A percentile compares a stretch with the other conserved stretches of the same genome.
Evolutionary conservation across 2,113 vertebrate genomes (phyloP).

Genomic region (Poecilia latipinna): DNA sequence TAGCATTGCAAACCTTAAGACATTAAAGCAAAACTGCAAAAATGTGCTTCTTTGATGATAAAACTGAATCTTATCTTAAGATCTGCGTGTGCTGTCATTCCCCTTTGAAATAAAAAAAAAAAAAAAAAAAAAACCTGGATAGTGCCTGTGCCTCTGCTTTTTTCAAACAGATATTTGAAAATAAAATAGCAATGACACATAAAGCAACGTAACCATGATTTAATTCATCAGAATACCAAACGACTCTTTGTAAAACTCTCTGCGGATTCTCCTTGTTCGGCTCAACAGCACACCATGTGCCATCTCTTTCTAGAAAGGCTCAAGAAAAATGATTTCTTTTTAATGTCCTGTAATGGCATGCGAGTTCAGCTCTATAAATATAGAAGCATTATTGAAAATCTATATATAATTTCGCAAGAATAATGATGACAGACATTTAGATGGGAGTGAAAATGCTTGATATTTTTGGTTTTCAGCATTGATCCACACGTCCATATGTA

Average conservation of each 20-base stretch:
- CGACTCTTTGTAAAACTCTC: background rate
- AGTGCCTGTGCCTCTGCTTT: background rate
- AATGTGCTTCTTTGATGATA: background rate
- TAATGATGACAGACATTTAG: background rate
- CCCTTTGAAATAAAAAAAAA: background rate
- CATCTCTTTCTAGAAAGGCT: background rate
- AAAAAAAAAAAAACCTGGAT: background rate
- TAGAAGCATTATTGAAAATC: background rate
- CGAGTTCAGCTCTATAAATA: background rate
- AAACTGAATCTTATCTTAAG: background rate
- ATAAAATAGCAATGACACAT: background rate
- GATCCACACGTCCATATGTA: constrained; percentile 10
- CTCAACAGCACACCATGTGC: background rate
- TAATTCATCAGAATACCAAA: background rate
- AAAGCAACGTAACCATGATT: background rate
- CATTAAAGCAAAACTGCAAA: background rate
- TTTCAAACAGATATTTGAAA: background rate
- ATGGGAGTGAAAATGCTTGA: background rate
- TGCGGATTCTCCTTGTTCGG: background rate
- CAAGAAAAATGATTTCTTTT: background rate
- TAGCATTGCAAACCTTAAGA: background rate
- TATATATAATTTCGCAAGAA: background rate
- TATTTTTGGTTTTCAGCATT: constrained; percentile 19
- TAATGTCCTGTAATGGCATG: background rate
- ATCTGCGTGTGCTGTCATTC: background rate